These are phyloP conservation scores for Thinocorus orbignyianus DNA, from an alignment of 2,113 vertebrate genomes.

Conservation along the genomic window DNA sequence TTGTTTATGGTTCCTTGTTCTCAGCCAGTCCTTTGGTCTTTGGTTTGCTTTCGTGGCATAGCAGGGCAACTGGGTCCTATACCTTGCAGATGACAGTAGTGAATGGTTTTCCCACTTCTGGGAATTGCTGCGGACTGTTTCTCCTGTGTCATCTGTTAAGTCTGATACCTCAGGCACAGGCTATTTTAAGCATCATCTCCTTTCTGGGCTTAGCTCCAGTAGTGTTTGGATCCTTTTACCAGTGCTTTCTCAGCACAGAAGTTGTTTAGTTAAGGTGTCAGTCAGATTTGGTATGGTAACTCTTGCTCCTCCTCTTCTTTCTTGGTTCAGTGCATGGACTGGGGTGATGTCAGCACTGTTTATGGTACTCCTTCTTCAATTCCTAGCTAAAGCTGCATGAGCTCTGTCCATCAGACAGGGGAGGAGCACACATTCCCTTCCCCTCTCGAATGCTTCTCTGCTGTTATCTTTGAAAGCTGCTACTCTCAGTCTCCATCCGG, in stretches of 20 bases:
- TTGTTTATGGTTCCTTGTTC: not conserved
- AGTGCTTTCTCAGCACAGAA: not conserved
- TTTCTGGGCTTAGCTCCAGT: not conserved
- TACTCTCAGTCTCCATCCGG: not conserved
- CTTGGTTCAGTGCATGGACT: not conserved
- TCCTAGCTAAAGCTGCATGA: not conserved
- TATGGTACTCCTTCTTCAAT: not conserved
- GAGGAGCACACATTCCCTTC: rapidly evolving
- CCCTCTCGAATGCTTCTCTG: rapidly evolving
- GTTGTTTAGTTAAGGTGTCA: not conserved
- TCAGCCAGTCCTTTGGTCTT: not conserved
- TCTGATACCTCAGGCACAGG: not conserved
- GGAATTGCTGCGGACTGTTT: not conserved
- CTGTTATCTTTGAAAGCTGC: not conserved
- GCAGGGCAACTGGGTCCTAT: not conserved
- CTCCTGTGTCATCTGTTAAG: not conserved
- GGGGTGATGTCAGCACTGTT: not conserved
- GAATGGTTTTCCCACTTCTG: not conserved
- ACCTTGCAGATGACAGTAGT: not conserved
- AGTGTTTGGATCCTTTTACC: not conserved
- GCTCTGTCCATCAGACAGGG: not conserved
- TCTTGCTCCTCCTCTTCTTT: not conserved
- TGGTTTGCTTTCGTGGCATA: not conserved
- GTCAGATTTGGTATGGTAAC: not conserved
- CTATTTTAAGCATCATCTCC: not conserved